Evolutionary conservation across 2,888 invertebrate genomes (phyloP).

Genomic region (Stegophylla sp.): DNA sequence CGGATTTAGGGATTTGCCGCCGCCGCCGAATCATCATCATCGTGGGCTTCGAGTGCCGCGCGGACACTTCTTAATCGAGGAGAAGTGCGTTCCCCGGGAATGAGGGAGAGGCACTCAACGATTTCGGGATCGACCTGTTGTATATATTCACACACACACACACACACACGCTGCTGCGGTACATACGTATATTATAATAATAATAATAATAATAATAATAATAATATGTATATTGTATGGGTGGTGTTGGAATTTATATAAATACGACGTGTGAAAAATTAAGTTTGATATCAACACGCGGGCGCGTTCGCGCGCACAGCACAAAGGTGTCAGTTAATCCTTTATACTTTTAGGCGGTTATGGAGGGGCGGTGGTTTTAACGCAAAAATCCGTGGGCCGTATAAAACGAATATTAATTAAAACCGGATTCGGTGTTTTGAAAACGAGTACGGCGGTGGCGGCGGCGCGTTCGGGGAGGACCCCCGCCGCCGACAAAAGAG

Average conservation of each 20-base stretch:
- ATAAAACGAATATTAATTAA: constrained; percentile 58
- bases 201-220: no score
- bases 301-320: background rate
- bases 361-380: background rate
- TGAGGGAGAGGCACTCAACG: no score
- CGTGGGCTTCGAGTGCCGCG: no score
- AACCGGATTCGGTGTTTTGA: constrained; percentile 56
- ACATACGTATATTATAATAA: background rate
- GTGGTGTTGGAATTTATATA: background rate
- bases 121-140: no score
- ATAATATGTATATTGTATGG: background rate
- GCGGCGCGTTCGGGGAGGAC: constrained; percentile 5
- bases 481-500: constrained; percentile 47
- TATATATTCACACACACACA: background rate
- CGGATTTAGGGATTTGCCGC: no score
- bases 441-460: constrained; percentile 22
- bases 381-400: constrained; percentile 53
- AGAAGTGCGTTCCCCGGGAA: no score
- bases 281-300: constrained; percentile 11
- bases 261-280: constrained; percentile 37
- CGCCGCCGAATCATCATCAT: no score
- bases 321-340: constrained; percentile 37
- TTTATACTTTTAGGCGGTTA: constrained; percentile 26
- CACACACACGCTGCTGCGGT: background rate
- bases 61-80: no score